These are phyloP conservation scores for Sparus aurata DNA, from an alignment of 2,797 vertebrate genomes.

Conservation along the genomic window DNA sequence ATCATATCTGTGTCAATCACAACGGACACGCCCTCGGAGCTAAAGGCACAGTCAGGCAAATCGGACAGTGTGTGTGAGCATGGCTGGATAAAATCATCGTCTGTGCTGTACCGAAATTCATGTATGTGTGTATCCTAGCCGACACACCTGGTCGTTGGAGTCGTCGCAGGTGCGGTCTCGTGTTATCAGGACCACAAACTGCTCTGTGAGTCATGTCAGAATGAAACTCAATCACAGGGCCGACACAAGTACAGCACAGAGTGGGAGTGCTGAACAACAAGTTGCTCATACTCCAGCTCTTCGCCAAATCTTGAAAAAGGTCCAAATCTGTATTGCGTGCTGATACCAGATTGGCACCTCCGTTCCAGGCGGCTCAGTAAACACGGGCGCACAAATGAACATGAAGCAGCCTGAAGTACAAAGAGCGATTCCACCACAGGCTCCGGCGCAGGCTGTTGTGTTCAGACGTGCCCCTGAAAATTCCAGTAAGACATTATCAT, in stretches of 20 bases:
- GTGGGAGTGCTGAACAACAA: constrained; percentile 3
- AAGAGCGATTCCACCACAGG: background rate
- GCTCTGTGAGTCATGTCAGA: constrained; percentile 36
- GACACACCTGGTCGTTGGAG: background rate
- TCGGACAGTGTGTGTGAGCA: constrained; percentile 2
- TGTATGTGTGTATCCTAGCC: too few relatives aligned
- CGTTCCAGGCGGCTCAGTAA: constrained; percentile 3
- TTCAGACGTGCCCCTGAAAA: constrained; percentile 72
- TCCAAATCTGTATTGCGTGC: background rate
- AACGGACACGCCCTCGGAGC: constrained; percentile 35
- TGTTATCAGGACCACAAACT: constrained; percentile 11
- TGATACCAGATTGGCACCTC: background rate
- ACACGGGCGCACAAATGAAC: background rate
- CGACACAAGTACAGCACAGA: background rate
- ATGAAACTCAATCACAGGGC: background rate
- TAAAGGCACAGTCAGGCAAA: constrained; percentile 3
- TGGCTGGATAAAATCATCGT: background rate
- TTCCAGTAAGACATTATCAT: constrained; percentile 49
- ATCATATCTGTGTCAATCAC: constrained; percentile 27
- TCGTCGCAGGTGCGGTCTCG: constrained; percentile 17
- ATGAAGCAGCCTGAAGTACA: background rate
- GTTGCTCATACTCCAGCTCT: background rate
- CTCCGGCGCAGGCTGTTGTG: constrained; percentile 48
- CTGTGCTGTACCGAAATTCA: too few relatives aligned
- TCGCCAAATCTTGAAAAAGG: constrained; percentile 3